phyloP scores from a whole-genome alignment of 2,113 vertebrate species.

The Actenoides hombroni region DNA sequence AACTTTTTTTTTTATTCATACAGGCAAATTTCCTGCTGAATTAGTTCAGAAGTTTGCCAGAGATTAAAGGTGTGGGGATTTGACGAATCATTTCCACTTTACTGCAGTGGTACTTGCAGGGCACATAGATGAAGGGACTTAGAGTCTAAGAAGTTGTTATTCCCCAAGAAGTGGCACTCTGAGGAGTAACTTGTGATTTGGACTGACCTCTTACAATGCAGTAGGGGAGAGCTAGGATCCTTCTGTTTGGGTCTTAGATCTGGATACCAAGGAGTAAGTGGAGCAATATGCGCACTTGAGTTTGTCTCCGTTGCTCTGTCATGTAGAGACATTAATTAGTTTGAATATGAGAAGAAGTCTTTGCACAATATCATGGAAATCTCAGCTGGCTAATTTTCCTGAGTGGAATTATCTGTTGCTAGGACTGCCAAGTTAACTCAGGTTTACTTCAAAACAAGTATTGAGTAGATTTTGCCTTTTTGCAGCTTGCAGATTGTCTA shows the following conservation, averaged over 20 bases:
- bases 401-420: background rate
- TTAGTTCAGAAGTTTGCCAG: background rate
- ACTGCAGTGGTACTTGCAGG: background rate
- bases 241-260: background rate
- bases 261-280: background rate
- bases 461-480: background rate
- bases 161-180: background rate
- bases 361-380: background rate
- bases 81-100: background rate
- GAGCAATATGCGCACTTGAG: background rate
- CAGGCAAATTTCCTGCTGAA: background rate
- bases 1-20: background rate
- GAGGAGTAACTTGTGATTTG: background rate
- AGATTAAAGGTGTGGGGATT: background rate
- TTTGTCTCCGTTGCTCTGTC: background rate
- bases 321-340: background rate
- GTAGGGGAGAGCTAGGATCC: background rate
- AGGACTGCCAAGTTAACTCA: background rate
- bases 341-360: background rate
- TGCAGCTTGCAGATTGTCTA: background rate
- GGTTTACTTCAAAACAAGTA: background rate
- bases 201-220: background rate
- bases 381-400: background rate
- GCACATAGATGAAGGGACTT: background rate
- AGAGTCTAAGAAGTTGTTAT: background rate